These are phyloP conservation scores for Eulemur mongoz DNA, from an alignment of 2,797 vertebrate genomes.

Conservation along the genomic window DNA sequence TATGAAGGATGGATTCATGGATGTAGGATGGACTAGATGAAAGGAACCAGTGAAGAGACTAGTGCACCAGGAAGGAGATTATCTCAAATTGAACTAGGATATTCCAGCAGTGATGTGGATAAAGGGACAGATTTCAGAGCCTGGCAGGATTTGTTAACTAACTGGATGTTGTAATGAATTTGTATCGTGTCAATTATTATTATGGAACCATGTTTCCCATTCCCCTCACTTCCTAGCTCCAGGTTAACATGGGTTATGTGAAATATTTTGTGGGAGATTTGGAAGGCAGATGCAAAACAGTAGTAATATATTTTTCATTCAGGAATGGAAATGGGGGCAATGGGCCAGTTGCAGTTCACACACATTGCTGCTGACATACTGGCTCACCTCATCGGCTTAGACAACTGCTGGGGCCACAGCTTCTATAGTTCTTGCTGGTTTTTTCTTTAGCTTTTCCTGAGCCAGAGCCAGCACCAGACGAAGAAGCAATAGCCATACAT, in stretches of 20 bases:
- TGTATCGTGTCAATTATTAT: not conserved
- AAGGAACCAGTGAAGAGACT: not conserved
- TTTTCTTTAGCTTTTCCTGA: not conserved
- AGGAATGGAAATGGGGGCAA: not conserved
- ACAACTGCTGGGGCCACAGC: not conserved
- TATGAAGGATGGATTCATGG: not conserved
- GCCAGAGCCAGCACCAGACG: not conserved
- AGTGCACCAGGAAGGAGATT: not conserved
- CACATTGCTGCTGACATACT: not conserved
- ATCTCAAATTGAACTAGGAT: not conserved
- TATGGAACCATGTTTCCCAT: not conserved
- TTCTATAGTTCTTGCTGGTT: not conserved
- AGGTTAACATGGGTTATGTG: not conserved
- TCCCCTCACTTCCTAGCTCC: not conserved
- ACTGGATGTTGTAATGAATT: not conserved
- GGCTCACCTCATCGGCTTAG: not conserved
- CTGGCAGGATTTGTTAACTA: not conserved
- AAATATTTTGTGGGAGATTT: not conserved
- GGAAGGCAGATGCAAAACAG: not conserved
- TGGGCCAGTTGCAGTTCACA: not conserved
- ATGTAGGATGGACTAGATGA: not conserved
- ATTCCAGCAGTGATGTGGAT: not conserved
- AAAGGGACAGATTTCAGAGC: not conserved
- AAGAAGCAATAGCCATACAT: not conserved
- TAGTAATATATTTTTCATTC: not conserved